phyloP scores from a whole-genome alignment of 2,888 invertebrate species.

The Sinotaia quadrata region DNA sequence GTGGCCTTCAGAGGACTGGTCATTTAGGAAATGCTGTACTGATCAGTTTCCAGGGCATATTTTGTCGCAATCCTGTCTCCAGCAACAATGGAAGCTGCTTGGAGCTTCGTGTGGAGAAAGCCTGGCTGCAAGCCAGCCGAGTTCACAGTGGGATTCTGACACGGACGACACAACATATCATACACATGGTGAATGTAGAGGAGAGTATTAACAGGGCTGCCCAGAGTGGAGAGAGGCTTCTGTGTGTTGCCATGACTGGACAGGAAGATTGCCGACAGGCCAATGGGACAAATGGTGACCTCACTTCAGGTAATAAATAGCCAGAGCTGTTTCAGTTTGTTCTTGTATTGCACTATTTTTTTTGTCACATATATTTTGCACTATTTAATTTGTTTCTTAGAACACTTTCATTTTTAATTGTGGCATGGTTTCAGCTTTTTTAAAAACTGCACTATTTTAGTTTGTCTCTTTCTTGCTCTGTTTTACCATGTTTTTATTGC shows the following conservation, averaged over 20 bases:
- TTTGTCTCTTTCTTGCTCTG: too few relatives aligned
- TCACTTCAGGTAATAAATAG: slow-evolving; percentile 7
- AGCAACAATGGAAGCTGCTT: neutral
- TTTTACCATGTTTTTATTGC: too few relatives aligned
- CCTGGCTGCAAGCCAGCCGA: slow-evolving; percentile 17
- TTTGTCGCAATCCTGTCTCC: slow-evolving; percentile 6
- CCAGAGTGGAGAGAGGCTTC: slow-evolving; percentile 15
- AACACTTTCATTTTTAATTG: too few relatives aligned
- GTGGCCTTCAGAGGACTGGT: slow-evolving; percentile 12
- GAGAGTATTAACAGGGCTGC: slow-evolving; percentile 17
- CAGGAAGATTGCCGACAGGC: slow-evolving; percentile 13
- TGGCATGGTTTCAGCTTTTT: too few relatives aligned
- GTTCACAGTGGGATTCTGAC: slow-evolving; percentile 13
- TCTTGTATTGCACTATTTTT: too few relatives aligned
- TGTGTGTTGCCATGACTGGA: slow-evolving; percentile 14
- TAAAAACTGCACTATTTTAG: too few relatives aligned
- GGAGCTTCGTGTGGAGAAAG: slow-evolving; percentile 24
- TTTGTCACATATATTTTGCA: too few relatives aligned
- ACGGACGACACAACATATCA: slow-evolving; percentile 6
- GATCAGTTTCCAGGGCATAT: slow-evolving; percentile 19
- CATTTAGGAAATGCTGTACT: slow-evolving; percentile 2
- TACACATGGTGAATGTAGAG: slow-evolving; percentile 16
- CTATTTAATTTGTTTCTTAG: too few relatives aligned
- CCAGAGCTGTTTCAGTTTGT: too few relatives aligned
- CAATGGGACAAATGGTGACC: neutral